Evolutionary conservation across 2,113 vertebrate species (phyloP).

Genomic region (Spea multiplicata): DNA sequence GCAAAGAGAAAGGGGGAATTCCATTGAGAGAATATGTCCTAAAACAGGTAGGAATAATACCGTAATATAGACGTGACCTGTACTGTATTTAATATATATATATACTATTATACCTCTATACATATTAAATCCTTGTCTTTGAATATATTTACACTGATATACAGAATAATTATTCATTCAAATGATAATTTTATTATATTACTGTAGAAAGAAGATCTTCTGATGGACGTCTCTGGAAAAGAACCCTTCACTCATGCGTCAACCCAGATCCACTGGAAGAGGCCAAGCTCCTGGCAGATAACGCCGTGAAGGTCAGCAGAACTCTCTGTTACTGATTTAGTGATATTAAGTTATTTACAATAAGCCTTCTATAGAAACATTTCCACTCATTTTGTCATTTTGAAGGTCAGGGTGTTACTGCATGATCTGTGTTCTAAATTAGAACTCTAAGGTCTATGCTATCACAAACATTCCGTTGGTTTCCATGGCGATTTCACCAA

Average conservation of each 20-base stretch:
- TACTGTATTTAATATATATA: too few species aligned
- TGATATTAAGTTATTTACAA: not conserved
- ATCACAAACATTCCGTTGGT: too few species aligned
- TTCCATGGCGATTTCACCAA: too few species aligned
- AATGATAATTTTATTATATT: too few species aligned
- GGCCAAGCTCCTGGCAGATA: constrained; percentile 74
- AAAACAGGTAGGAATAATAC: too few species aligned
- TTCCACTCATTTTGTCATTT: not conserved
- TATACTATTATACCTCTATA: too few species aligned
- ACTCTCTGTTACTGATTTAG: not conserved
- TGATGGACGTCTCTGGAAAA: constrained; percentile 53
- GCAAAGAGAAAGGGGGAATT: too few species aligned
- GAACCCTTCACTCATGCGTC: constrained; percentile 49
- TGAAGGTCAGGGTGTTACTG: not conserved
- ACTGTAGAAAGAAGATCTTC: constrained; percentile 16
- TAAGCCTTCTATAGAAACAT: not conserved
- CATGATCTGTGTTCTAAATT: not conserved
- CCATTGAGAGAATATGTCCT: too few species aligned
- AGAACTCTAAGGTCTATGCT: not conserved
- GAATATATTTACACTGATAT: too few species aligned
- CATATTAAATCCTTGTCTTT: too few species aligned
- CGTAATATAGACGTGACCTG: too few species aligned
- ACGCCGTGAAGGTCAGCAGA: constrained; percentile 78
- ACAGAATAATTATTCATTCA: too few species aligned
- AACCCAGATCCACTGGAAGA: constrained; percentile 65